Percentiles rank a stretch among this genome's conserved stretches.
These are phyloP conservation scores for Eulacestoma nigropectus DNA, from an alignment of 2,113 vertebrate genomes.

Conservation along the genomic window DNA sequence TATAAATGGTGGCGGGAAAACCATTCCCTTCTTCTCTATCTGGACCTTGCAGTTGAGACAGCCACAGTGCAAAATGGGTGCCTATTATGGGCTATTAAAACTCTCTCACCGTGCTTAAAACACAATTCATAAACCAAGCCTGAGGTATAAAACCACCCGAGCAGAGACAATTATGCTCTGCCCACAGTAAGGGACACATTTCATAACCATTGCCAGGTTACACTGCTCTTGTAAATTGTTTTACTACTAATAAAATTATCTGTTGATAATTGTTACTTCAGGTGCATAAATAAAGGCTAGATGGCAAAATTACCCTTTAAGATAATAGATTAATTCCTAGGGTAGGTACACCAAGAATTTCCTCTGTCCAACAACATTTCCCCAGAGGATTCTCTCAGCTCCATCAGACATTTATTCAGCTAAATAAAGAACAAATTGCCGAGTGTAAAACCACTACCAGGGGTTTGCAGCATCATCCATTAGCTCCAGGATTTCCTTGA, in stretches of 20 bases:
- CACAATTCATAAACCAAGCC: not conserved
- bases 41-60: not conserved
- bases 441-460: not conserved
- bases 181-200: not conserved
- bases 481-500: conserved; percentile 21
- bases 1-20: not conserved
- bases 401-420: not conserved
- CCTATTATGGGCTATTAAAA: not conserved
- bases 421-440: conserved; percentile 17
- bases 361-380: not conserved
- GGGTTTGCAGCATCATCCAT: not conserved
- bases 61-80: not conserved
- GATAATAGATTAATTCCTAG: not conserved
- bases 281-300: not conserved
- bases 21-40: not conserved
- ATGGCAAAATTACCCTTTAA: not conserved
- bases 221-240: not conserved
- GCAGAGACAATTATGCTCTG: not conserved
- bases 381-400: not conserved
- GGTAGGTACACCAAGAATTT: not conserved
- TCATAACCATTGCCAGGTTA: not conserved
- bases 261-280: not conserved
- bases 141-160: not conserved
- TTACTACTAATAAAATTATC: not conserved
- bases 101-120: not conserved